Evolutionary conservation across 2,113 vertebrate species (phyloP), one percentile per base, ranked within the genome.

Genomic region (Indicator maculatus): DNA sequence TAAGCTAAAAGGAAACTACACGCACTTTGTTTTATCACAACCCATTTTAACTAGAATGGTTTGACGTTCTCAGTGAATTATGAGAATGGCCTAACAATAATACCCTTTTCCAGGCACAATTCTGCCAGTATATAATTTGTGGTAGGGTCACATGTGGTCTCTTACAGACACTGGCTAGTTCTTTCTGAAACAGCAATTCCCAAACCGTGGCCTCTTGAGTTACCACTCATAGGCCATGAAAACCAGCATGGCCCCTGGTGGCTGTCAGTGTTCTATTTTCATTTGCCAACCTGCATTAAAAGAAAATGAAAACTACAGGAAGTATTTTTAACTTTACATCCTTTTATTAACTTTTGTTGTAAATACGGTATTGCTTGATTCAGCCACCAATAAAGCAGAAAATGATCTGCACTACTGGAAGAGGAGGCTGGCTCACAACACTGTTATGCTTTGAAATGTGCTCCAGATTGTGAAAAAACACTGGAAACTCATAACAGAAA

Each of bases 351-450:
- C n/a, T 75, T 76, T 52, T 84, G 15, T 88, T n/a, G 31, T 79
- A 93, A 86, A 71, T 1, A 1, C 2, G 45, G 55, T 36, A 61
- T 79, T 86, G 88, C 65, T 89, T 91, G 90, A 70, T 86, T 91
- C 50, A 76, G 17, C 74, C 79, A 66, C 75, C 39, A 94, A 44
- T 69, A 90, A 93, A 89, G 50, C 61, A 91, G 83, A 93, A 88
- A 86, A 59, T 50, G 0, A 45, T 91, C 76, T 52, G 58, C n/a
- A 52, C 39, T 71, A 45, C 53, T 88, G 67, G 36, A 83, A 91
- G 47, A 73, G 28, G 44, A 90, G n/a, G 58, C 81, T 86, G 38
- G 39, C 78, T 91, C 36, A 69, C 41, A 76, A 45, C 7, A 65
- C n/a, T 79, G 18, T 83, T 36, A 39, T 6, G 70, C 44, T 88